A percentile compares a stretch with the other conserved stretches of the same genome.
Evolutionary conservation across 2,797 vertebrate species (phyloP).

Genomic region (Denticeps clupeoides): DNA sequence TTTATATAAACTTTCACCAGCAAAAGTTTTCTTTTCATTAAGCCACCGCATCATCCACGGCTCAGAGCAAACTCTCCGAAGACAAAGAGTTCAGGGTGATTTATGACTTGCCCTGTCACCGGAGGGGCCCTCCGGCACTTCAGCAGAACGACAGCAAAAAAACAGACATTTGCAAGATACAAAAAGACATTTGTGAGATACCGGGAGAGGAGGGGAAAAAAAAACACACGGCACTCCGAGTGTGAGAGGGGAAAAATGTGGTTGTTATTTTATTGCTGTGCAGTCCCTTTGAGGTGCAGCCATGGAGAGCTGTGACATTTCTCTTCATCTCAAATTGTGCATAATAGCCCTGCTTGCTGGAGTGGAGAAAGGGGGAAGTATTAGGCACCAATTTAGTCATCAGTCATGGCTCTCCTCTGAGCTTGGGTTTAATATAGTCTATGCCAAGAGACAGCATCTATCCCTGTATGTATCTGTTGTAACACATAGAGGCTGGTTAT

Average conservation of each 20-base stretch:
- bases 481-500: too few species aligned
- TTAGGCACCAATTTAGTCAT: too few species aligned
- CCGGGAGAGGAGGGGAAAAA: conserved; percentile 10
- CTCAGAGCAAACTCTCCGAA: conserved; percentile 18
- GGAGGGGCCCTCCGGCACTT: background rate
- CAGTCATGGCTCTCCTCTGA: too few species aligned
- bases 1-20: conserved; percentile 12
- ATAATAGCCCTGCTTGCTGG: conserved; percentile 16
- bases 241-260: conserved; percentile 14
- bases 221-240: conserved; percentile 11
- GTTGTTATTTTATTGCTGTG: background rate
- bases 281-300: conserved; percentile 8
- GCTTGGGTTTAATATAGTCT: too few species aligned
- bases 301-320: conserved; percentile 10
- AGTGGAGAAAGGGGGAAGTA: conserved; percentile 1
- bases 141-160: background rate
- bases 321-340: conserved; percentile 10
- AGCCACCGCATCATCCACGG: conserved; percentile 11
- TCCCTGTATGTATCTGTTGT: too few species aligned
- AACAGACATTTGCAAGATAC: too few species aligned
- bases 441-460: too few species aligned
- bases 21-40: conserved; percentile 20
- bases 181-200: conserved; percentile 23
- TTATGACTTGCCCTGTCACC: conserved; percentile 4
- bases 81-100: conserved; percentile 7